Percentiles rank a stretch among this genome's conserved stretches.
Conservation (phyloP, 2,888 invertebrate species). For the Ochlodes sylvanus region DNA sequence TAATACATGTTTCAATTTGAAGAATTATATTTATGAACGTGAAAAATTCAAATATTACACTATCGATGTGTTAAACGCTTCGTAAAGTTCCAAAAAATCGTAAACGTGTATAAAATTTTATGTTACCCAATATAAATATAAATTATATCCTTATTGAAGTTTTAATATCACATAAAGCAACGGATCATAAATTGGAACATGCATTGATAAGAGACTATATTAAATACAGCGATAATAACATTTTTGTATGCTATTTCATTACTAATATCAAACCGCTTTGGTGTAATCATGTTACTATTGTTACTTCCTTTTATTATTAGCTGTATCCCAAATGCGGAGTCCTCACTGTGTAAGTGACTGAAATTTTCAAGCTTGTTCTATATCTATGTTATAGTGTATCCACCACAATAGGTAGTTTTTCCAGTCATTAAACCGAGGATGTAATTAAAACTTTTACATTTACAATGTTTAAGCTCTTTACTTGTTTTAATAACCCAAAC, state of each 20-base stretch:
- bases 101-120: neutral
- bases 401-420: too few species aligned
- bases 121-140: neutral
- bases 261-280: neutral
- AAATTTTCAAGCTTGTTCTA: neutral
- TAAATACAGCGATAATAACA: slow-evolving; percentile 1
- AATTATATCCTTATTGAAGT: slow-evolving; percentile 1
- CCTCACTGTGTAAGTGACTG: slow-evolving; percentile 44
- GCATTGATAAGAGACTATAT: slow-evolving; percentile 20
- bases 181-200: neutral
- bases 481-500: too few species aligned
- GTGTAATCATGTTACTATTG: slow-evolving; percentile 11
- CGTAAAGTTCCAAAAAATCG: too few species aligned
- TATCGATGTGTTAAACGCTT: too few species aligned
- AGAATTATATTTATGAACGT: neutral
- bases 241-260: neutral
- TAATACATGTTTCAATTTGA: too few species aligned
- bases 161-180: slow-evolving; percentile 3
- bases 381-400: neutral
- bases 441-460: too few species aligned
- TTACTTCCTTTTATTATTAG: slow-evolving; percentile 10
- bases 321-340: slow-evolving; percentile 36
- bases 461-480: too few species aligned
- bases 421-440: too few species aligned
- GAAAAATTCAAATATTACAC: too few species aligned